Evolutionary conservation across 2,888 invertebrate species (phyloP).

Genomic region (Frankliniella intonsa): DNA sequence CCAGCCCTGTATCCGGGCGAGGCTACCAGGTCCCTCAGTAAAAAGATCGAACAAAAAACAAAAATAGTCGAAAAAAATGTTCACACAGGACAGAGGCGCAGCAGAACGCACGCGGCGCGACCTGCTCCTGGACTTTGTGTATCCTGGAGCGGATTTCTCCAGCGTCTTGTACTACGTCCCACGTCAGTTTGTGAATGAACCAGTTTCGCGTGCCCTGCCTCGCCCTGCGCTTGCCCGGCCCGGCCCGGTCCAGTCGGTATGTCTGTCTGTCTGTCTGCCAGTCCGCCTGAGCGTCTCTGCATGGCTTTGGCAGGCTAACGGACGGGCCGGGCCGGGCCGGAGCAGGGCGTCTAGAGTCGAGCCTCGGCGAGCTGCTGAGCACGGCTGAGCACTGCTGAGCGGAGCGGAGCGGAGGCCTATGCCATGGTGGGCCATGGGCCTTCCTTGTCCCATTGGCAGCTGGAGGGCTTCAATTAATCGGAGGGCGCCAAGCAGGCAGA

Average conservation of each 20-base stretch:
- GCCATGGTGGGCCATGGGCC: no score
- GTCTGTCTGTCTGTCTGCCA: not conserved
- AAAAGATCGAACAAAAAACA: no score
- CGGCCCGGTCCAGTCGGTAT: not conserved
- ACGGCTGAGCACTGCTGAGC: no score
- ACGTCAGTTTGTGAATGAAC: slow-evolving; percentile 20
- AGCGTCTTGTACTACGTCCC: not conserved
- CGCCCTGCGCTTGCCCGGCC: not conserved
- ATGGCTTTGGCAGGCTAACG: not conserved
- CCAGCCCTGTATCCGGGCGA: no score
- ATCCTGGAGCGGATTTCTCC: not conserved
- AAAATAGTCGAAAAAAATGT: not conserved
- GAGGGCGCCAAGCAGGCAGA: not conserved
- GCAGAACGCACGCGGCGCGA: not conserved
- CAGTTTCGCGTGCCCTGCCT: not conserved
- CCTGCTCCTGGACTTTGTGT: not conserved
- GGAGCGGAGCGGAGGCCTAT: no score
- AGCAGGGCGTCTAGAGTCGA: not conserved
- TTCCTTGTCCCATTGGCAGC: no score
- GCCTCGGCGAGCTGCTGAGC: not conserved
- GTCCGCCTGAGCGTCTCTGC: not conserved
- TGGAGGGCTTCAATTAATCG: no score
- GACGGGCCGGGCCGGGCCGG: not conserved
- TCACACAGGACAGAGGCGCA: not conserved
- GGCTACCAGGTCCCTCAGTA: no score